Percentiles rank a stretch among this genome's conserved stretches.
phyloP scores from a whole-genome alignment of 37 sponge, comb jelly and placozoan genomes.

The Bolinopsis microptera region DNA sequence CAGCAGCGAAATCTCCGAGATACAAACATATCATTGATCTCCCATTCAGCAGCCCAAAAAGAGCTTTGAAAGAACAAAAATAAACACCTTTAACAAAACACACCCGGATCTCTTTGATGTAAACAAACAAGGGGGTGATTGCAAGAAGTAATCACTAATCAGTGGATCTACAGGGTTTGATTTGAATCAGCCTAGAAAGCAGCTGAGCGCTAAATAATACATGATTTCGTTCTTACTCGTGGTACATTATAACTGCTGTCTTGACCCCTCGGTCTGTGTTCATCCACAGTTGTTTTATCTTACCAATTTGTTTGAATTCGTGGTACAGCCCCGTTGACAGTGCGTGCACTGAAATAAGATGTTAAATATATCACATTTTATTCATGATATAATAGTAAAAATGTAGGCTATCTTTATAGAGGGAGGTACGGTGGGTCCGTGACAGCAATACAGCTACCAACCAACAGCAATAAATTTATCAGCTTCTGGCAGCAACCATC shows the following conservation, averaged over 20 bases:
- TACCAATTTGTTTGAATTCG: constrained; percentile 62
- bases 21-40: too few relatives aligned
- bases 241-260: constrained; percentile 13
- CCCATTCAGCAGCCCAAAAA: too few relatives aligned
- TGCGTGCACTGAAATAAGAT: constrained; percentile 37
- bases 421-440: too few relatives aligned
- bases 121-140: background rate
- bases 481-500: too few relatives aligned
- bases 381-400: too few relatives aligned
- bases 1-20: too few relatives aligned
- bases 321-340: constrained; percentile 35
- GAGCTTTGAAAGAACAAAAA: background rate
- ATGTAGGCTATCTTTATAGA: too few relatives aligned
- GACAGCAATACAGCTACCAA: too few relatives aligned
- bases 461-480: too few relatives aligned
- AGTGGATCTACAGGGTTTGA: too few relatives aligned
- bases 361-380: too few relatives aligned
- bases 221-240: constrained; percentile 23
- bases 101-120: background rate
- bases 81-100: background rate
- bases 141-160: too few relatives aligned
- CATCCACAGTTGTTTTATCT: constrained; percentile 59
- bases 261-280: constrained; percentile 36
- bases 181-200: background rate
- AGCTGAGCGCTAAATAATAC: background rate